Base-by-base conservation (phyloP, 2,888 invertebrate genomes). In the Synergus laeviventris region DNA sequence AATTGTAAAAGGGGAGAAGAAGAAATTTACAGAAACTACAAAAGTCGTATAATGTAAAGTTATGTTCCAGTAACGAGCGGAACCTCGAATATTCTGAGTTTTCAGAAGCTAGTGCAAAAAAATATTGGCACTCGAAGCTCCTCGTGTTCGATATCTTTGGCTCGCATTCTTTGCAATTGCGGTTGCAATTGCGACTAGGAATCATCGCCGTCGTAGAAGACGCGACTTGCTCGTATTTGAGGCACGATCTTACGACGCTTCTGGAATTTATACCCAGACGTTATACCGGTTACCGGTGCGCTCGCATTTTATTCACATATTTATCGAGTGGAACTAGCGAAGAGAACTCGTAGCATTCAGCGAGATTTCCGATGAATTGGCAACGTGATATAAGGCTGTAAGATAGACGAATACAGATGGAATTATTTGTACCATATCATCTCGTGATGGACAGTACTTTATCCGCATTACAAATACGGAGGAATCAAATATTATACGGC, bases 221-320 rank as follows among this genome's bases (percentile, higher is more conserved):
- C 76, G 74, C 64, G 42, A 45, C 74, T 75, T 74, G 74, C 80
- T 81, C 79, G 83, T 83, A 86, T 84, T 86, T 86, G 84, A 86
- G 73, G 81, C 85, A 84, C 85, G 85, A 86, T 83, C 81, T 76
- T 78, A 74, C 77, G 81, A 84, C 81, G 82, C 77, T 75, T 79
- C 74, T 75, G 75, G 82, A 86, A 88, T 87, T 85, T 85, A 84
- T 85, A 82, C 77, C 75, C 49, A 78, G 36, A 64, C 64, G 64
- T 64, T 64, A 76, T 61, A 70, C n/a, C 31, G 78, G 74, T 78
- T 81, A 74, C 39, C 14, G 54, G 61, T 61, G 74, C 62, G 42
- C 73, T 73, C 75, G 75, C 73, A 75, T 78, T 85, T 84, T 81
- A 81, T 82, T 79, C 77, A 38, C 42, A 36, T 75, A 80, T 81